Percentiles rank a stretch among this genome's conserved stretches.
phyloP scores from a whole-genome alignment of 1,140 invertebrate species.

The Saxidomus purpurata region DNA sequence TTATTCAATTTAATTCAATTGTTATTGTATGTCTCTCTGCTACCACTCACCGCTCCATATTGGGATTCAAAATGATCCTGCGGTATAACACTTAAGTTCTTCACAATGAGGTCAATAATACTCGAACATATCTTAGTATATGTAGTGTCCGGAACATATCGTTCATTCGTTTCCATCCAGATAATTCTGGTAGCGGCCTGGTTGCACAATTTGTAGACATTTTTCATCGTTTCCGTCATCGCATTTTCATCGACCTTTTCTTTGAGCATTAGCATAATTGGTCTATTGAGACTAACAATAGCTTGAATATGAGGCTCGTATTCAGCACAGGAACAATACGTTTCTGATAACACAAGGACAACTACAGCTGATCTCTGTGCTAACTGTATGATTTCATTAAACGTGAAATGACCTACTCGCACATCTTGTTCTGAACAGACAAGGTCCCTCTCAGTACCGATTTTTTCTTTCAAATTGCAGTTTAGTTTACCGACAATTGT shows the following conservation, averaged over 20 bases:
- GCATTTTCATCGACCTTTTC: background rate
- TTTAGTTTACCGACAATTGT: no score
- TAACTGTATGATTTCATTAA: background rate
- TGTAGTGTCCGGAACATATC: background rate
- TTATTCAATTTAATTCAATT: no score
- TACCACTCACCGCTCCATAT: no score
- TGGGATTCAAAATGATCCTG: no score
- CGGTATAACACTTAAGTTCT: background rate
- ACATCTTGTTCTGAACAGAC: no score
- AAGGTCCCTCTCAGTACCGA: no score
- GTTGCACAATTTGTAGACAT: background rate
- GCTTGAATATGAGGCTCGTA: background rate
- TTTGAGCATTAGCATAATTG: conserved; percentile 4
- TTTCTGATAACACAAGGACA: background rate
- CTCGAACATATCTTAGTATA: background rate
- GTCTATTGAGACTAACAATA: background rate
- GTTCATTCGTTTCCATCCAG: background rate
- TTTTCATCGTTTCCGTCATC: background rate
- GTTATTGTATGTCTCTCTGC: no score
- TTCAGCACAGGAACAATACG: background rate
- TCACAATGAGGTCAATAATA: background rate
- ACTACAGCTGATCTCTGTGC: background rate
- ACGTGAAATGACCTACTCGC: background rate
- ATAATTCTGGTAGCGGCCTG: background rate
- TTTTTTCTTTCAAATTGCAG: no score